A percentile compares a stretch with the other conserved stretches of the same genome.
Conservation (phyloP, 2,797 vertebrate genomes). For the Rhincodon typus region DNA sequence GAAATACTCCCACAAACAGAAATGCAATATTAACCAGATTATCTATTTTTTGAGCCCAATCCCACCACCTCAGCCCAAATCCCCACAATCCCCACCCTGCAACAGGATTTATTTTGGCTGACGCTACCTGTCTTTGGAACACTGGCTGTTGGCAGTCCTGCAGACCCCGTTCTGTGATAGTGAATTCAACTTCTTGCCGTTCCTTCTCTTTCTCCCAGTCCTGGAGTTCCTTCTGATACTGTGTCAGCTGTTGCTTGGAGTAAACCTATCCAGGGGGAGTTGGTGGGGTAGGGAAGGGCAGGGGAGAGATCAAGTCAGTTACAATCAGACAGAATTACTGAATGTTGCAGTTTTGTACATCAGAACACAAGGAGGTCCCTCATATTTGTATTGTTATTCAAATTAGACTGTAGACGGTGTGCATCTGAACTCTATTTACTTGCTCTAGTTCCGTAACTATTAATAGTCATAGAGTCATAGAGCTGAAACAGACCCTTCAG, state of each 20-base stretch:
- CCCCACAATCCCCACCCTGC: background rate
- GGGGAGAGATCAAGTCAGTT: background rate
- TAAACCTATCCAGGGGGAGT: constrained; percentile 56
- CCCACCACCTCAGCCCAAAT: background rate
- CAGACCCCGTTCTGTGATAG: constrained; percentile 61
- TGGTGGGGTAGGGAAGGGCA: no score
- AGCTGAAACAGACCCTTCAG: no score
- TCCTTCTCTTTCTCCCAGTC: constrained; percentile 63
- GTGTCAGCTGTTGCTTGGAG: constrained; percentile 52
- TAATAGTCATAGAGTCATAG: background rate
- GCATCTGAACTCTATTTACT: background rate
- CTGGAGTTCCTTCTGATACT: constrained; percentile 58
- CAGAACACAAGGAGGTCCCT: background rate
- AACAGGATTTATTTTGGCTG: background rate
- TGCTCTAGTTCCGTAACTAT: background rate
- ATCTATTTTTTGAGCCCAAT: background rate
- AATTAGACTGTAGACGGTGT: background rate
- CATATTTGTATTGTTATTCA: background rate
- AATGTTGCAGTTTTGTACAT: background rate
- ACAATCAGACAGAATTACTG: background rate
- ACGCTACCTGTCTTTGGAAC: background rate
- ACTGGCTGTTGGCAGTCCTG: constrained; percentile 41
- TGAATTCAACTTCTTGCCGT: constrained; percentile 69
- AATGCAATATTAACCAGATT: background rate
- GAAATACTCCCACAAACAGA: background rate